Evolutionary conservation across 2,888 invertebrate genomes (phyloP), one percentile per base, ranked within the genome.

Genomic region (Syritta pipiens): DNA sequence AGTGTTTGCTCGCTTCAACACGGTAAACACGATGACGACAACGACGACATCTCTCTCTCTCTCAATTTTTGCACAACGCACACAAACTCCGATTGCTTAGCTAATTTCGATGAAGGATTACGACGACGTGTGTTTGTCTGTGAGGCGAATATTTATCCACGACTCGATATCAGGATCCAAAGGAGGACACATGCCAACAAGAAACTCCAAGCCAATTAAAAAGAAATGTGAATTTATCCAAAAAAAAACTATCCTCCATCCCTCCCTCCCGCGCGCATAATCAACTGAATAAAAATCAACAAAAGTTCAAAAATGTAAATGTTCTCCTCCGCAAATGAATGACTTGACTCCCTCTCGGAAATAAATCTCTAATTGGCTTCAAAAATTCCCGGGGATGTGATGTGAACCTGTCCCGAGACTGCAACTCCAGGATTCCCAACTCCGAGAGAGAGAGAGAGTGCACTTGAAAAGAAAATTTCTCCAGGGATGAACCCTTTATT

Each of bases 401-500:
- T 74, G 26, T 65, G 44, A 65, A 57, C 37, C 46, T 17, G 10
- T 57, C 63, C 22, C 62, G n/a, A n/a, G n/a, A n/a, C n/a, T n/a
- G n/a, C n/a, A n/a, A n/a, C n/a, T n/a, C n/a, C n/a, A n/a, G n/a
- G n/a, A n/a, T n/a, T n/a, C n/a, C n/a, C n/a, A n/a, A n/a, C n/a
- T n/a, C n/a, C n/a, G n/a, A n/a, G n/a, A n/a, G n/a, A n/a, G n/a
- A n/a, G n/a, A n/a, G n/a, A 74, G 67, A 79, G 79, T 67, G 79
- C 67, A 74, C 79, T 79, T 79, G 79, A 79, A 79, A 79, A 72
- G 72, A 74, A 79, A n/a, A 79, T 79, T 74, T 79, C 79, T 74
- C 79, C 62, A 44, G 74, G 79, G 79, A 79, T 79, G 62, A 79
- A 79, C 60, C 74, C 74, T 74, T 79, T 79, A 79, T 79, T 79